Evolutionary conservation across 2,113 vertebrate species (phyloP), one percentile per base, ranked within the genome.

Genomic region (Polypterus senegalus): DNA sequence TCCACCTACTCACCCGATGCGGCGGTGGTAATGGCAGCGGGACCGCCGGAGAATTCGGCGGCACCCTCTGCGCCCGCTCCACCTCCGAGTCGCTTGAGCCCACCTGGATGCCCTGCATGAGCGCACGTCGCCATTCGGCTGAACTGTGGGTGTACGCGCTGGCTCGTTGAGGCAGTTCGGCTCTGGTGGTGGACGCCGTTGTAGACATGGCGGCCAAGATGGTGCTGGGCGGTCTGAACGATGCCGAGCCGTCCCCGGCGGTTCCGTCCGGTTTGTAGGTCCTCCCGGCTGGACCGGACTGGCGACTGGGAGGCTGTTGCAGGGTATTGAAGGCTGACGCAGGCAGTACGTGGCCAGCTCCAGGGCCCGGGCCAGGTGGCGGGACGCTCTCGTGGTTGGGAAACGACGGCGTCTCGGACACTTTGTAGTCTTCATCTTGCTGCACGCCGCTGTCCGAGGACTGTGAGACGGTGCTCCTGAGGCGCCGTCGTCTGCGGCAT

Each of bases 21-120:
- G 27, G 27, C 9, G 44, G 9, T 2, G 57, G 61, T 6, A 53
- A 57, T 46, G 6, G 45, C 60, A 43, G 48, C 49, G 66, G 70
- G 65, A 73, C 74, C 49, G 7, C 80, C 0, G 84, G 86, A 10
- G 87, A 82, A 68, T 90, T 90, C 10, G 86, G 86, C 0, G 88
- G 87, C 48, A 74, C 88, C 0, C 75, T 62, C 67, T 81, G 65
- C 2, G 69, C 56, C 3, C 76, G 71, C 49, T 80, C 83, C 5
- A 66, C 64, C 45, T 81, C 83, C 3, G 77, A 82, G 3, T 77
- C 83, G 4, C 78, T 84, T 71, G 72, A 80, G 56, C 72, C 79
- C 3, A 58, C 48, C 4, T 78, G 48, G 6, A 73, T 61, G 3
- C 74, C 79, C 6, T 51, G 49, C 0, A 72, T 76, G 3, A 78